Evolutionary conservation across 2,888 invertebrate genomes (phyloP), one percentile per base, ranked within the genome.

Genomic region (Agapetus fuscipes): DNA sequence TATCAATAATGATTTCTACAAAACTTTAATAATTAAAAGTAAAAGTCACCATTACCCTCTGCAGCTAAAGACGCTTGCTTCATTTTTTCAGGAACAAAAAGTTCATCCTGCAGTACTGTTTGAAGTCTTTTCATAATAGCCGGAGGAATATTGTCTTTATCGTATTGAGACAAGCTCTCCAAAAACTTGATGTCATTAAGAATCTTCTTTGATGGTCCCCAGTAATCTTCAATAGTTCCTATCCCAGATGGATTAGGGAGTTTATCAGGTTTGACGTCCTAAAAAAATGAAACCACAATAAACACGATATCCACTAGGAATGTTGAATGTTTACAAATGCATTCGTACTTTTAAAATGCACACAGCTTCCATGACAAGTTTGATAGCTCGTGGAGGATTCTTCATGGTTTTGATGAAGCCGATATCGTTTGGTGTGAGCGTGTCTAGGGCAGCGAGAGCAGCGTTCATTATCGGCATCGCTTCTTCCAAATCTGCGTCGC

Each of bases 351-450:
- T 85, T 46, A 96, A 71, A 52, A 95, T 88, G 56, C 96, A 96
- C 47, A 97, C 80, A 30, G 90, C 90, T 63, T 96, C 96, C 90
- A 96, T 89, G 3, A 95, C 86, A 15, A 90, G 66, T 54, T 84
- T 87, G 5, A 97, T 85, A 13, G 85, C 86, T 49, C 80, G 74
- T 0, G 96, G 95, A 0, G 96, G 96, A 66, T 84, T 90, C 67
- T 93, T 94, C 95, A 97, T 96, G 0, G 93, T 84, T 62, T 91
- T 94, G 27, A 97, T 86, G 46, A 93, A 79, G 3, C 91, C 86
- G 48, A 97, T 90, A 56, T 93, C 96, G 37, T 82, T 76, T 3
- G 85, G 81, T 14, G 91, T 94, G 16, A 96, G 70, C 0, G 94
- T 93, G 52, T 94, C 85, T 2, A 96, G 66, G 0, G 95, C 93